These are phyloP conservation scores for Heterochromis multidens DNA, from an alignment of 2,113 vertebrate species.

Conservation along the genomic window DNA sequence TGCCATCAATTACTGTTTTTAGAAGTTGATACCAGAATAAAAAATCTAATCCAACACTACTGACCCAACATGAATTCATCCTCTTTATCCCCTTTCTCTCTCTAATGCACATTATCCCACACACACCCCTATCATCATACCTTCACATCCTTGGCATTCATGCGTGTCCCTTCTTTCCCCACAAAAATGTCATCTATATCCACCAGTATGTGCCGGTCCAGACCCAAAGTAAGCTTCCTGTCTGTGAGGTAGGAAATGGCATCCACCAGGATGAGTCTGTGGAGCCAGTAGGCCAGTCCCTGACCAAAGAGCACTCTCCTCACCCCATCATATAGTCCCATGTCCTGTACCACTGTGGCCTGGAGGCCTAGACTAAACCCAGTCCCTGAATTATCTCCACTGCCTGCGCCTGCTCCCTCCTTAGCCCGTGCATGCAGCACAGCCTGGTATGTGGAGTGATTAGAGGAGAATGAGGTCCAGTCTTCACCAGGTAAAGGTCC, in stretches of 20 bases:
- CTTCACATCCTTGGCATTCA: slow-evolving; percentile 95
- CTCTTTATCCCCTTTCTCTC: background rate
- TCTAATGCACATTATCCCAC: background rate
- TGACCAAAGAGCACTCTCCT: slow-evolving; percentile 93
- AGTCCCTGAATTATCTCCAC: slow-evolving; percentile 44
- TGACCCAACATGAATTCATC: background rate
- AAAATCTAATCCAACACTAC: background rate
- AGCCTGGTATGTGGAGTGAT: slow-evolving; percentile 93
- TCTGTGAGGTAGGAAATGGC: slow-evolving; percentile 90
- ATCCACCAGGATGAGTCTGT: slow-evolving; percentile 91
- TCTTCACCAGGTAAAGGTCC: slow-evolving; percentile 89
- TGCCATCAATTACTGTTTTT: slow-evolving; percentile 2
- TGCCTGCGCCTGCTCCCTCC: slow-evolving; percentile 60
- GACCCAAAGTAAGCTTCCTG: slow-evolving; percentile 84
- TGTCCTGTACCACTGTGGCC: slow-evolving; percentile 88
- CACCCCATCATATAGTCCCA: slow-evolving; percentile 93
- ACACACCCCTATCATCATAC: slow-evolving; percentile 70
- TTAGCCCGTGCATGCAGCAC: slow-evolving; percentile 83
- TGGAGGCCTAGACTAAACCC: slow-evolving; percentile 74
- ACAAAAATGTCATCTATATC: slow-evolving; percentile 97
- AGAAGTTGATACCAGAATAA: background rate
- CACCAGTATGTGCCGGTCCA: slow-evolving; percentile 91
- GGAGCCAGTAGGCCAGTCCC: slow-evolving; percentile 93
- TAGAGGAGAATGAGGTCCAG: slow-evolving; percentile 93
- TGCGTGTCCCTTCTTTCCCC: slow-evolving; percentile 94